Conservation (phyloP, 2,113 vertebrate genomes). For the Myiopsitta monachus region DNA sequence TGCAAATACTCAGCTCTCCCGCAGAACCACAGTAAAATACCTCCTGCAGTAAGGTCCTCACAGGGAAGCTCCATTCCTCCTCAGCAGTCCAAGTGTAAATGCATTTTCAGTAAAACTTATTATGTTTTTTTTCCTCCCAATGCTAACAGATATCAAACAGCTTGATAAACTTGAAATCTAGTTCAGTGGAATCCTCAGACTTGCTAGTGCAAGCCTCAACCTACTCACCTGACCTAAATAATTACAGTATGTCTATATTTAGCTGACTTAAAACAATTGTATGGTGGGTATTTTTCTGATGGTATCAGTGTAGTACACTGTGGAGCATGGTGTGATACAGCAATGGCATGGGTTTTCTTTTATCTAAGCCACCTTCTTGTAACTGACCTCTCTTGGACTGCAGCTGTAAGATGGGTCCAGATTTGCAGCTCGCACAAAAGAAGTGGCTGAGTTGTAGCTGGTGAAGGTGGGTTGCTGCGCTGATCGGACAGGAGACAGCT, state of each 20-base stretch:
- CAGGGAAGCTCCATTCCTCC: not conserved
- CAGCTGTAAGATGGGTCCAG: not conserved
- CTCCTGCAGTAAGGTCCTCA: not conserved
- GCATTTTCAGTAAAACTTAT: not conserved
- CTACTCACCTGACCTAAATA: not conserved
- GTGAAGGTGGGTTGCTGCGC: not conserved
- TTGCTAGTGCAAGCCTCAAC: not conserved
- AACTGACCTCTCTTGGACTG: not conserved
- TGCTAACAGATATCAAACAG: not conserved
- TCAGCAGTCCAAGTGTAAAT: not conserved
- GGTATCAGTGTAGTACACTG: not conserved
- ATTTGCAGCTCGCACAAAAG: rapidly evolving
- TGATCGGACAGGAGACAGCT: not conserved
- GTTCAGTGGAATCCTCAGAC: not conserved
- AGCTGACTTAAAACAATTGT: not conserved
- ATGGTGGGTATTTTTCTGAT: not conserved
- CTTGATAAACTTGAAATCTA: not conserved
- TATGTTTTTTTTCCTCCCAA: not conserved
- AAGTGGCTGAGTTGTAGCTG: not conserved
- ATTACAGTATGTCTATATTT: not conserved
- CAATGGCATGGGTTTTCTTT: not conserved
- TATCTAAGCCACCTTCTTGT: not conserved
- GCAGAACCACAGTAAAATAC: not conserved
- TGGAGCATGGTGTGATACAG: not conserved
- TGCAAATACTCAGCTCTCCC: not conserved